phyloP scores from a whole-genome alignment of 2,797 vertebrate genomes.

The Enteromius mattozi region DNA sequence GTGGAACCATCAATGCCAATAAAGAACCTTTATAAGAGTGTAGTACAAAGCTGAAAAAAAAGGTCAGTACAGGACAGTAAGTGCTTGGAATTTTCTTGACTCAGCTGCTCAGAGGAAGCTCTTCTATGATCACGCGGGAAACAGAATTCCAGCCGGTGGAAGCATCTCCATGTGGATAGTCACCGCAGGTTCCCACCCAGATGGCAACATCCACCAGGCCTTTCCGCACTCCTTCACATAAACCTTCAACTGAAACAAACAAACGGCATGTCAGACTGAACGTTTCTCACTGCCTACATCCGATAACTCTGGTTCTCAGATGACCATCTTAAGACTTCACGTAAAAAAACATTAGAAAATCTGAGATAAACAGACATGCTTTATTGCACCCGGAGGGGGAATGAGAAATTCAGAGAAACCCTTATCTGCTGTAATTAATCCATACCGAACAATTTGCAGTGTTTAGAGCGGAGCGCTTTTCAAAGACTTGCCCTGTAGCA shows the following conservation, averaged over 20 bases:
- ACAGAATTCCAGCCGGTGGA: slow-evolving; percentile 91
- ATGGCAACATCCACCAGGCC: slow-evolving; percentile 85
- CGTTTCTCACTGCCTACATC: background rate
- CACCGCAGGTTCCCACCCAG: slow-evolving; percentile 86
- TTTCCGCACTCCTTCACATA: slow-evolving; percentile 84
- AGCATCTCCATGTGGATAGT: slow-evolving; percentile 86
- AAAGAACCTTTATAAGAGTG: background rate
- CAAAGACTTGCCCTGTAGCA: slow-evolving; percentile 1
- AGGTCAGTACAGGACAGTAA: background rate
- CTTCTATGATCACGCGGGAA: slow-evolving; percentile 88
- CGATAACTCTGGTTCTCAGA: background rate
- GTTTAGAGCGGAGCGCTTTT: slow-evolving; percentile 1
- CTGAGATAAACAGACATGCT: slow-evolving; percentile 12
- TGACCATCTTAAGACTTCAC: background rate
- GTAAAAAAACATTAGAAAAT: slow-evolving; percentile 14
- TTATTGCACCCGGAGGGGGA: slow-evolving; percentile 15
- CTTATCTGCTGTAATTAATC: slow-evolving; percentile 25
- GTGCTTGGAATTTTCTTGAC: slow-evolving; percentile 32
- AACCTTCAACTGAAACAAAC: slow-evolving; percentile 82
- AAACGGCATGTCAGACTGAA: background rate
- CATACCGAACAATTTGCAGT: slow-evolving; percentile 2
- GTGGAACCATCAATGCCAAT: background rate
- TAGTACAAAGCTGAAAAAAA: background rate
- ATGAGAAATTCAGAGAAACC: background rate
- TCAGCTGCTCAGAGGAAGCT: slow-evolving; percentile 72